Conservation (phyloP, 2,113 vertebrate species). For the Bucco capensis region DNA sequence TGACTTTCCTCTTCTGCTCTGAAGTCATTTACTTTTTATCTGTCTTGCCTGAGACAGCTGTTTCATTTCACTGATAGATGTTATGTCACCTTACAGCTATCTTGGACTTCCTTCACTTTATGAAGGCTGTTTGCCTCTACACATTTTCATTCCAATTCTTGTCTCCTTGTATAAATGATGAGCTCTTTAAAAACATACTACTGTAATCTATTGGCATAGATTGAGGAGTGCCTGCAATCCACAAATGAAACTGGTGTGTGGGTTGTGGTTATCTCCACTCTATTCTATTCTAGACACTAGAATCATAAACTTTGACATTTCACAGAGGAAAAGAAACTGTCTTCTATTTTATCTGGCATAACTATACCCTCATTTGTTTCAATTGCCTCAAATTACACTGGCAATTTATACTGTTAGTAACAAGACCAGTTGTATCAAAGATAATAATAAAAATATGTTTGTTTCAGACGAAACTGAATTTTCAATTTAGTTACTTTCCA, state of each 20-base stretch:
- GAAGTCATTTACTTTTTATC: slow-evolving; percentile 79
- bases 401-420: slow-evolving; percentile 30
- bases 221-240: slow-evolving; percentile 16
- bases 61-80: slow-evolving; percentile 88
- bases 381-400: slow-evolving; percentile 42
- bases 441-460: slow-evolving; percentile 53
- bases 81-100: slow-evolving; percentile 78
- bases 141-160: slow-evolving; percentile 68
- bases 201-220: slow-evolving; percentile 44
- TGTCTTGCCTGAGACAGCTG: slow-evolving; percentile 76
- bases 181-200: slow-evolving; percentile 55
- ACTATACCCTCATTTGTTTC: slow-evolving; percentile 45
- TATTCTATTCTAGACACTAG: slow-evolving; percentile 23
- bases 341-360: slow-evolving; percentile 38
- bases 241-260: slow-evolving; percentile 25
- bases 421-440: slow-evolving; percentile 28
- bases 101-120: slow-evolving; percentile 78
- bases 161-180: slow-evolving; percentile 69
- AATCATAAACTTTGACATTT: slow-evolving; percentile 55
- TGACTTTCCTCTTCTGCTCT: slow-evolving; percentile 66
- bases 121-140: slow-evolving; percentile 70
- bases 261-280: slow-evolving; percentile 51
- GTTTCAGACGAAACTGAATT: slow-evolving; percentile 23
- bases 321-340: slow-evolving; percentile 29
- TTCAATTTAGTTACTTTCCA: slow-evolving; percentile 62